phyloP scores from a whole-genome alignment of 2,797 vertebrate species.

The Hapalemur alaotrensis region DNA sequence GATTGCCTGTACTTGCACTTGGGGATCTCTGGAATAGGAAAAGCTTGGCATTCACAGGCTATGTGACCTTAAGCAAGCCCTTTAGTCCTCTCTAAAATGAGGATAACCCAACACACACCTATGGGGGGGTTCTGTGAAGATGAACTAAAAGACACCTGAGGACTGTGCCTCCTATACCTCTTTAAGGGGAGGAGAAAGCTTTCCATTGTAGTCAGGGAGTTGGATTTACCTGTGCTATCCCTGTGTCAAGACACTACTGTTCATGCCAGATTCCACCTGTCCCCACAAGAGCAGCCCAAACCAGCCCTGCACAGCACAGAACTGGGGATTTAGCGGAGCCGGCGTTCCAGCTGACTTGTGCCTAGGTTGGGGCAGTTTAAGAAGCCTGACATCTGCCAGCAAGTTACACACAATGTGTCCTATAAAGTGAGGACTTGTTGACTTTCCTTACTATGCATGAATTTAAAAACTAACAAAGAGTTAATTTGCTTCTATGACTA shows the following conservation, averaged over 20 bases:
- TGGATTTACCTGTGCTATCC: not conserved
- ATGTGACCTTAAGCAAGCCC: not conserved
- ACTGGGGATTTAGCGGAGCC: not conserved
- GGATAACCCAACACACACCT: not conserved
- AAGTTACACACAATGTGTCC: not conserved
- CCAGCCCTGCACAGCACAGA: not conserved
- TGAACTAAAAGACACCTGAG: not conserved
- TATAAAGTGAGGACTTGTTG: not conserved
- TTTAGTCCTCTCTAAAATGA: not conserved
- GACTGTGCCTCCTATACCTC: not conserved
- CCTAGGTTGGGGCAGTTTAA: not conserved
- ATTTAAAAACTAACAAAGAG: not conserved
- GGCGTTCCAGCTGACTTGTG: not conserved
- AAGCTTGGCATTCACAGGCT: not conserved
- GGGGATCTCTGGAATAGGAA: not conserved
- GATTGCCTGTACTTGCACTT: not conserved
- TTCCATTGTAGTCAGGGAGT: not conserved
- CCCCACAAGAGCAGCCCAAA: not conserved
- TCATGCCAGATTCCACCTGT: not conserved
- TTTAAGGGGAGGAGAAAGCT: not conserved
- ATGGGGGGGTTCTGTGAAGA: not conserved
- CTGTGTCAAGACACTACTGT: not conserved
- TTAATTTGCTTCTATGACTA: not conserved
- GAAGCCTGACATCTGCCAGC: not conserved
- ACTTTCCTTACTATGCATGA: not conserved